Evolutionary conservation across 1,140 invertebrate genomes (phyloP).

Genomic region (Tetramorium parvispinum): DNA sequence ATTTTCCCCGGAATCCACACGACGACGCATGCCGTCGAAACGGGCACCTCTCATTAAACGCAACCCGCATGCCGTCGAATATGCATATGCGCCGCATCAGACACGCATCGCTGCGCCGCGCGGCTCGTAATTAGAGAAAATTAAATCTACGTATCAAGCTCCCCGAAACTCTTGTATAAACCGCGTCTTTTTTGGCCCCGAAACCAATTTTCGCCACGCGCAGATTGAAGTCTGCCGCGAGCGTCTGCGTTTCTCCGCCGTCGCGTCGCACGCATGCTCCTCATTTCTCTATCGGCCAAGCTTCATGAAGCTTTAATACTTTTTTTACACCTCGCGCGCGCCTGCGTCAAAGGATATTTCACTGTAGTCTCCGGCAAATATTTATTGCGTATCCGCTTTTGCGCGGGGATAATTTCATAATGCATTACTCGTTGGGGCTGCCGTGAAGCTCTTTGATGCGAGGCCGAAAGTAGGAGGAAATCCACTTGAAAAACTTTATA

Average conservation of each 20-base stretch:
- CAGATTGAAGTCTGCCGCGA: not conserved
- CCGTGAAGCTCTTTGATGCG: conserved; percentile 58
- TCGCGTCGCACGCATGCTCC: not conserved
- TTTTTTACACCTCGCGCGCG: conserved; percentile 48
- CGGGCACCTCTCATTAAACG: conserved; percentile 48
- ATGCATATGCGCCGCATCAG: conserved; percentile 54
- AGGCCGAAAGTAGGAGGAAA: conserved; percentile 61
- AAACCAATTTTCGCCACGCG: conserved; percentile 13
- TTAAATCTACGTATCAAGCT: conserved; percentile 52
- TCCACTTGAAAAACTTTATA: conserved; percentile 59
- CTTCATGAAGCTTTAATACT: conserved; percentile 58
- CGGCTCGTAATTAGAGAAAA: conserved; percentile 59
- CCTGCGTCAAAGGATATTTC: conserved; percentile 38
- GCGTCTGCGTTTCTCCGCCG: not conserved
- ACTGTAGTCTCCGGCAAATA: conserved; percentile 48
- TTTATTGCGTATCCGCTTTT: conserved; percentile 56
- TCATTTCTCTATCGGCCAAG: not conserved
- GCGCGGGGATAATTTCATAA: conserved; percentile 61
- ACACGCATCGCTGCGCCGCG: conserved; percentile 40
- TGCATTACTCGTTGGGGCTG: conserved; percentile 34
- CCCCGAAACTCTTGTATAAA: conserved; percentile 12
- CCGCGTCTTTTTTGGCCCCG: conserved; percentile 19
- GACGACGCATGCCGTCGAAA: not conserved
- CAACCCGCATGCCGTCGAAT: conserved; percentile 49
- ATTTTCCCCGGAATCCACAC: conserved; percentile 28